Evolutionary conservation across 1,140 invertebrate species (phyloP), one percentile per base, ranked within the genome.

Genomic region (Drosophila ogumai): DNA sequence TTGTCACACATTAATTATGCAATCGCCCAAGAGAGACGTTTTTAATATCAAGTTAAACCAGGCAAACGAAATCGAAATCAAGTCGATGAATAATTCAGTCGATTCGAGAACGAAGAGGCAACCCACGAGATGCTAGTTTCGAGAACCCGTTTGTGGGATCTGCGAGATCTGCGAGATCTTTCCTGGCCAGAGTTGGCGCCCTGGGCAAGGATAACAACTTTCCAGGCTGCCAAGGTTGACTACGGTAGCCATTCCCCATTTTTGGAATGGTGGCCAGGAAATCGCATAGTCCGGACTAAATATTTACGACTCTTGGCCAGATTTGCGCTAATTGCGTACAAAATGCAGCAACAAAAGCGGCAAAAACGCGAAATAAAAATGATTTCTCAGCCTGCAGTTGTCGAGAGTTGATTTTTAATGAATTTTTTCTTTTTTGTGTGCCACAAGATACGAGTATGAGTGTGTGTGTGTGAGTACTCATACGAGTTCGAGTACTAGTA

Each of bases 291-390:
- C 34, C 36, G 34, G 36, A 50, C 67, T 36, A 72, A 73, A 50
- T 50, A 36, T 77, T 60, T 56, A 58, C 72, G 52, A 36, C 72
- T 66, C 34, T 75, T 54, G 46, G 54, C 60, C 72, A 75, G 72
- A 66, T 75, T 75, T 49, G 63, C 74, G 56, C 74, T 77, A 76
- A 77, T 77, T 77, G 74, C 63, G 38, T 59, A 76, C 73, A 54
- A 76, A 75, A 75, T 73, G 52, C 69, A 36, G 66, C 38, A 22
- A 36, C 44, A 25, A 67, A 67, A 40, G 63, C 40, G 63, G 61
- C 31, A 65, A 49, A 61, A 65, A 32, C 7, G 34, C 50, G 74
- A 60, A 59, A 57, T 34, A 36, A 68, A 75, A 66, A 75, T 75
- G 61, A 76, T 75, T 75, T 75, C 32, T 52, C 71, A 61, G 68